Conservation (phyloP, 1,140 invertebrate genomes). For the Lepidurus arcticus region DNA sequence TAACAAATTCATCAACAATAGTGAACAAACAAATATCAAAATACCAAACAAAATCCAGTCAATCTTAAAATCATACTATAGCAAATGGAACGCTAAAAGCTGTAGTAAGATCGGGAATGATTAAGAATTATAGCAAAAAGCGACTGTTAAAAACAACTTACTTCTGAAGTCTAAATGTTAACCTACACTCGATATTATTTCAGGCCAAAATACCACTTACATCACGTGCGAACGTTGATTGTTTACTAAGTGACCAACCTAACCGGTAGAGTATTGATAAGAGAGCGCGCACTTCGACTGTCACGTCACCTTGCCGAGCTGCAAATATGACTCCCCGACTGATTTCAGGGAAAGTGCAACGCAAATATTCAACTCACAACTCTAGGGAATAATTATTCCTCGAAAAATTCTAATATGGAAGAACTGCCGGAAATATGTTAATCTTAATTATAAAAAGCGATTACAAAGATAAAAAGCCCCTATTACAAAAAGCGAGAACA, state of each 20-base stretch:
- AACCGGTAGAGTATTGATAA: neutral
- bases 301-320: neutral
- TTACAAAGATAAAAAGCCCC: too few species aligned
- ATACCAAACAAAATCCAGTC: neutral
- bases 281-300: conserved; percentile 1
- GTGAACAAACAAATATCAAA: neutral
- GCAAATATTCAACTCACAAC: neutral
- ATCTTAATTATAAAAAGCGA: too few species aligned
- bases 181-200: conserved; percentile 13
- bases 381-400: neutral
- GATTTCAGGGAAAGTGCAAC: neutral
- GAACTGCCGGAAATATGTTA: neutral
- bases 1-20: too few species aligned
- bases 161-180: neutral
- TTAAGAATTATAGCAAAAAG: neutral
- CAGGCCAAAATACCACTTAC: neutral
- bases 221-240: conserved; percentile 16
- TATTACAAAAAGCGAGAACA: neutral
- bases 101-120: neutral
- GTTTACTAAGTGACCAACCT: neutral
- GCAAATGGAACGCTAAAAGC: neutral
- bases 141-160: neutral
- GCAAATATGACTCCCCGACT: neutral
- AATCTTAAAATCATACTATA: neutral
- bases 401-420: neutral